phyloP scores from a whole-genome alignment of 2,797 vertebrate species.

The Cryptoblepharus egeriae region DNA sequence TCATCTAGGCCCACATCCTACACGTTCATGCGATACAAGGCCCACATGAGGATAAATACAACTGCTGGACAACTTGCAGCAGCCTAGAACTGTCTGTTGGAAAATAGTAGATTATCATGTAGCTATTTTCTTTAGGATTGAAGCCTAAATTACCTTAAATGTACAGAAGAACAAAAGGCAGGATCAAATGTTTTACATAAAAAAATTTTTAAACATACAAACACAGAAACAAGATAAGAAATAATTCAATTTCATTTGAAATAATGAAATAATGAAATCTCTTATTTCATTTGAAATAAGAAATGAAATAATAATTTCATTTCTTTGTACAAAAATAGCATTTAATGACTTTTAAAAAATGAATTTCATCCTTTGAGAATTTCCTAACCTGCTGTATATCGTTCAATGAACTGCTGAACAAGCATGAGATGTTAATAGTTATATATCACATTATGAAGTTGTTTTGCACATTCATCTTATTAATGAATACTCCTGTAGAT shows the following conservation, averaged over 20 bases:
- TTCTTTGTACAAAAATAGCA: conserved; percentile 8
- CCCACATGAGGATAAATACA: too few species aligned
- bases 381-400: conserved; percentile 50
- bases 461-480: conserved; percentile 62
- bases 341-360: conserved; percentile 9
- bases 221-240: conserved; percentile 23
- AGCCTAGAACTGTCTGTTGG: too few species aligned
- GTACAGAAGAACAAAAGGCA: not conserved
- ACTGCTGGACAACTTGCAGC: too few species aligned
- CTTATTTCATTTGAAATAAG: too few species aligned
- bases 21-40: too few species aligned
- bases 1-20: too few species aligned
- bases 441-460: conserved; percentile 60
- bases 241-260: too few species aligned
- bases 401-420: conserved; percentile 70
- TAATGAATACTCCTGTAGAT: conserved; percentile 60
- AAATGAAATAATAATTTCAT: conserved; percentile 18
- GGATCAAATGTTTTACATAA: not conserved
- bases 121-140: too few species aligned
- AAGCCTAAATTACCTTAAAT: not conserved
- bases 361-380: conserved; percentile 47
- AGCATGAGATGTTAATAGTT: conserved; percentile 69
- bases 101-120: too few species aligned
- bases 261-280: too few species aligned
- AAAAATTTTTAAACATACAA: not conserved